Evolutionary conservation across 2,797 vertebrate genomes (phyloP).

Genomic region (Chrysocyon brachyurus): DNA sequence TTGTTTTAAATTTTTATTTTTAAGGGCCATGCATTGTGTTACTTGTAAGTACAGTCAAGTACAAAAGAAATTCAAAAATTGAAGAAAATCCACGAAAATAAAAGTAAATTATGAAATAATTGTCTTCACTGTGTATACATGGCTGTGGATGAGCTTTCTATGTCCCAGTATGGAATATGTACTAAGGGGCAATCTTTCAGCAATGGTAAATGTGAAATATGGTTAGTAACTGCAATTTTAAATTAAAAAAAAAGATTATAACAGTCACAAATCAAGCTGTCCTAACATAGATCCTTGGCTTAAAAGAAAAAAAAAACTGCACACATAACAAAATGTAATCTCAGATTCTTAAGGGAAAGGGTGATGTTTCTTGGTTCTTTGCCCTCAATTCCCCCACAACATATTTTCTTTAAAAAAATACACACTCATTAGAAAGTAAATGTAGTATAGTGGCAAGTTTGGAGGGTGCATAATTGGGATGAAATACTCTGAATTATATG

Average conservation of each 20-base stretch:
- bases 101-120: neutral
- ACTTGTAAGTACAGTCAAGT: neutral
- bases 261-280: neutral
- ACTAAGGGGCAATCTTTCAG: neutral
- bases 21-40: neutral
- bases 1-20: neutral
- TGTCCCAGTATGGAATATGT: too few relatives aligned
- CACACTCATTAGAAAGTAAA: neutral
- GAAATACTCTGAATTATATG: neutral
- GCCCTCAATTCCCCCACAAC: too few relatives aligned
- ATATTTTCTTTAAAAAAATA: neutral
- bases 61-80: neutral
- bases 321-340: neutral
- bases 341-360: neutral
- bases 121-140: neutral
- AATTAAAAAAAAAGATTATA: neutral
- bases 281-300: neutral
- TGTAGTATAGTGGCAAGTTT: neutral
- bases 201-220: neutral
- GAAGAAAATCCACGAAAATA: neutral
- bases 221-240: neutral
- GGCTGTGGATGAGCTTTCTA: neutral
- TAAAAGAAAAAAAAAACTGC: neutral
- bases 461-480: neutral
- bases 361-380: neutral